Evolutionary conservation across 2,888 invertebrate species (phyloP).

Genomic region (Lasioglossum pauxillum): DNA sequence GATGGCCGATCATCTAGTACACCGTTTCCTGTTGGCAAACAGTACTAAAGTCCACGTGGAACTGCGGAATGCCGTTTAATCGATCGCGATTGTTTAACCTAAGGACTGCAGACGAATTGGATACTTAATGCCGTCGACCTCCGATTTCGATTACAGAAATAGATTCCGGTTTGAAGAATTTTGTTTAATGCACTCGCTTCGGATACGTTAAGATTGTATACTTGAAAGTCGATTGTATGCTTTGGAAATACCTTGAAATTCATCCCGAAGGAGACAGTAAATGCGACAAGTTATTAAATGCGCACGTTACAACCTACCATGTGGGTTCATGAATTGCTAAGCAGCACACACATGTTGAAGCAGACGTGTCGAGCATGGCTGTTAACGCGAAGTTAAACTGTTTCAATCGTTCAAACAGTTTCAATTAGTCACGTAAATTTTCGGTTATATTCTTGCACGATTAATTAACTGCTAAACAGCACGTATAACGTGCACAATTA

Average conservation of each 20-base stretch:
- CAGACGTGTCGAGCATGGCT: not conserved
- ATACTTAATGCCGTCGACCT: not conserved
- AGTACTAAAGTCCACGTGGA: not conserved
- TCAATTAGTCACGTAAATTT: not conserved
- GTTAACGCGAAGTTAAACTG: not conserved
- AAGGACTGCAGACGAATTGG: not conserved
- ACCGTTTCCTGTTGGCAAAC: not conserved
- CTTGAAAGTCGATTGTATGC: not conserved
- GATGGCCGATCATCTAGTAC: not conserved
- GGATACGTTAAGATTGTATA: not conserved
- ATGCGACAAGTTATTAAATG: not conserved
- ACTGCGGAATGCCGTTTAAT: not conserved
- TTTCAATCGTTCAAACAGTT: not conserved
- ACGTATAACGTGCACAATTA: not conserved
- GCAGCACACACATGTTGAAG: not conserved
- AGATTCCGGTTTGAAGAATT: not conserved
- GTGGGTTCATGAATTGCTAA: constrained; percentile 9
- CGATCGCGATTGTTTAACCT: not conserved
- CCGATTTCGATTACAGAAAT: not conserved
- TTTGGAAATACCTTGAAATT: not conserved
- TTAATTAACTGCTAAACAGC: not conserved
- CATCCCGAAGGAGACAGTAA: not conserved
- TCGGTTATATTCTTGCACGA: not conserved
- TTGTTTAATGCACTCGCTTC: not conserved
- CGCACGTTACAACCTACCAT: not conserved